phyloP scores from a whole-genome alignment of 2,888 invertebrate genomes.

The Phaedon cochleariae region DNA sequence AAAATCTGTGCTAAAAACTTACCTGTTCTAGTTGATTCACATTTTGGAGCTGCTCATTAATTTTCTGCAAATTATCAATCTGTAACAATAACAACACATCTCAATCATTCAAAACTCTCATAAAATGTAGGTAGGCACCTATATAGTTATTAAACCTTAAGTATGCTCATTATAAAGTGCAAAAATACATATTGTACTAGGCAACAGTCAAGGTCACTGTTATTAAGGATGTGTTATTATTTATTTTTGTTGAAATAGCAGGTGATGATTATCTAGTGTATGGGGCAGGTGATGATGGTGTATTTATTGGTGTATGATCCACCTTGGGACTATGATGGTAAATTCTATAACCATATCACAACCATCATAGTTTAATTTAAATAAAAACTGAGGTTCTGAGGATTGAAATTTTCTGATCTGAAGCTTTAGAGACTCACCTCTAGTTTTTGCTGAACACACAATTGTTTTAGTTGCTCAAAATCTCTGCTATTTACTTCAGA shows the following conservation, averaged over 20 bases:
- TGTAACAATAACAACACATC: slow-evolving; percentile 27
- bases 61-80: slow-evolving; percentile 38
- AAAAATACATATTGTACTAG: not conserved
- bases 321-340: no score
- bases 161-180: not conserved
- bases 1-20: slow-evolving; percentile 23
- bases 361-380: not conserved
- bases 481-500: slow-evolving; percentile 55
- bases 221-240: slow-evolving; percentile 13
- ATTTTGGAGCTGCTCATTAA: slow-evolving; percentile 35
- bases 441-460: slow-evolving; percentile 68
- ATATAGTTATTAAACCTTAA: no score
- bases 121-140: no score
- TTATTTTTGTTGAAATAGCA: not conserved
- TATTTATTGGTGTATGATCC: no score
- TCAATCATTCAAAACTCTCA: no score
- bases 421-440: slow-evolving; percentile 65
- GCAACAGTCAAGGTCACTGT: slow-evolving; percentile 34
- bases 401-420: not conserved
- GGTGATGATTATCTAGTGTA: slow-evolving; percentile 10
- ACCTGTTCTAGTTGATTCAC: slow-evolving; percentile 20
- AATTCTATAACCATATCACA: not conserved
- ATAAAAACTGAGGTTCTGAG: not conserved
- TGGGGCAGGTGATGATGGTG: no score
- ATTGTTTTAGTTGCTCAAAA: slow-evolving; percentile 66